Conservation (phyloP, 2,113 vertebrate genomes). For the Sinocyclocheilus rhinocerous region DNA sequence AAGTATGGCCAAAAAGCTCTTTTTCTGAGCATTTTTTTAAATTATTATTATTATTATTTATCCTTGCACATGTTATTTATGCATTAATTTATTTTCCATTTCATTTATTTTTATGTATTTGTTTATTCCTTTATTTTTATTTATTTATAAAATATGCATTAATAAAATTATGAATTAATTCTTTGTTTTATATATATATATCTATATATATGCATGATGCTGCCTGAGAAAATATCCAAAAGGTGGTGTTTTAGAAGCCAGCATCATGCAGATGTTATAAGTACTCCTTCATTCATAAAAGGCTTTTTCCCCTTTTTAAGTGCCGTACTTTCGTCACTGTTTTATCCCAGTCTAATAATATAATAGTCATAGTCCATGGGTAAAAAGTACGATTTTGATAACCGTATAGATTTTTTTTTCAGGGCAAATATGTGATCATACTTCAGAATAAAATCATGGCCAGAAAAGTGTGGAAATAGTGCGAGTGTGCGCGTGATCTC, state of each 20-base stretch:
- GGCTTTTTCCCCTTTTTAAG: background rate
- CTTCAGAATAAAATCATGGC: slow-evolving; percentile 40
- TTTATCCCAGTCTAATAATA: slow-evolving; percentile 22
- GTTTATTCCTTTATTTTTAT: background rate
- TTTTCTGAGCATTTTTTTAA: background rate
- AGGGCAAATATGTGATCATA: background rate
- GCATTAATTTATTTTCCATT: too few relatives aligned
- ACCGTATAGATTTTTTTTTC: slow-evolving; percentile 2
- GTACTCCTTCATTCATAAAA: too few relatives aligned
- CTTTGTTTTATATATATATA: too few relatives aligned
- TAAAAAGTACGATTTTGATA: too few relatives aligned
- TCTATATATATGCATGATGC: background rate
- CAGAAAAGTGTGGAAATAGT: background rate
- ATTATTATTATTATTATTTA: too few relatives aligned
- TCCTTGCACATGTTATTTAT: background rate
- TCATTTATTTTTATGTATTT: background rate
- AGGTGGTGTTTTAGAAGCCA: background rate
- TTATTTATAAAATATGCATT: too few relatives aligned
- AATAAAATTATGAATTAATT: too few relatives aligned
- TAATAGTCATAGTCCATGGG: background rate
- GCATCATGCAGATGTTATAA: background rate
- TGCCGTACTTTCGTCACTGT: background rate
- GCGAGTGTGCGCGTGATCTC: background rate
- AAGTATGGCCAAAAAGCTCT: background rate
- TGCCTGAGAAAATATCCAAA: background rate